Conservation (phyloP, 2,888 invertebrate genomes). For the Mantis religiosa region DNA sequence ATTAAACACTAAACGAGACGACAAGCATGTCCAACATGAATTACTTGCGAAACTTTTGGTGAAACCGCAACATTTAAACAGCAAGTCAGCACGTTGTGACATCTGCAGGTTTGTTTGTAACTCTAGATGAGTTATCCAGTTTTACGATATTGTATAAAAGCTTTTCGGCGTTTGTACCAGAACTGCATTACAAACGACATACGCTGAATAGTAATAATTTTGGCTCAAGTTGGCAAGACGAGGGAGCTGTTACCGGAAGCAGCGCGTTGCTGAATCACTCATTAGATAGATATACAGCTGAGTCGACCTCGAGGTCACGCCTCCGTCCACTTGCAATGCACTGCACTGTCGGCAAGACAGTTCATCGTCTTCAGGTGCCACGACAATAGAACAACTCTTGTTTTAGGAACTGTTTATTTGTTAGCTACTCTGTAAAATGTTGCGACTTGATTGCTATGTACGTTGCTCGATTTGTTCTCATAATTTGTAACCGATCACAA, state of each 20-base stretch:
- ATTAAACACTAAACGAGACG: too few species aligned
- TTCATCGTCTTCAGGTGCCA: too few species aligned
- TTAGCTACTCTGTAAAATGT: too few species aligned
- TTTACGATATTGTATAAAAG: not conserved
- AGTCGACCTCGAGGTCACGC: not conserved
- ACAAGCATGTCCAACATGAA: too few species aligned
- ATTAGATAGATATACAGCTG: not conserved
- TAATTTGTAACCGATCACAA: too few species aligned
- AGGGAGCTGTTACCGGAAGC: not conserved
- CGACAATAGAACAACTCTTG: too few species aligned
- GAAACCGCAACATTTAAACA: too few species aligned
- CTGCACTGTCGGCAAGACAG: not conserved
- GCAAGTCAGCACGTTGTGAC: too few species aligned
- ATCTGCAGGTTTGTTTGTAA: not conserved
- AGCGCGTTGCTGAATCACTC: not conserved
- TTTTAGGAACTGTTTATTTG: too few species aligned
- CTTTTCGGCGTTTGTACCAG: not conserved
- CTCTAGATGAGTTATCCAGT: not conserved
- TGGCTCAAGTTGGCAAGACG: not conserved
- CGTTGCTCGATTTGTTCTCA: too few species aligned
- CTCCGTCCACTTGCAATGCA: not conserved
- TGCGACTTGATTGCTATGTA: too few species aligned
- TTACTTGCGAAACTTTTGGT: too few species aligned
- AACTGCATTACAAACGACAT: not conserved
- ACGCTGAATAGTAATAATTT: not conserved